Evolutionary conservation across 2,888 invertebrate genomes (phyloP), one percentile per base, ranked within the genome.

Genomic region (Gastracanthus pulcherrimus): DNA sequence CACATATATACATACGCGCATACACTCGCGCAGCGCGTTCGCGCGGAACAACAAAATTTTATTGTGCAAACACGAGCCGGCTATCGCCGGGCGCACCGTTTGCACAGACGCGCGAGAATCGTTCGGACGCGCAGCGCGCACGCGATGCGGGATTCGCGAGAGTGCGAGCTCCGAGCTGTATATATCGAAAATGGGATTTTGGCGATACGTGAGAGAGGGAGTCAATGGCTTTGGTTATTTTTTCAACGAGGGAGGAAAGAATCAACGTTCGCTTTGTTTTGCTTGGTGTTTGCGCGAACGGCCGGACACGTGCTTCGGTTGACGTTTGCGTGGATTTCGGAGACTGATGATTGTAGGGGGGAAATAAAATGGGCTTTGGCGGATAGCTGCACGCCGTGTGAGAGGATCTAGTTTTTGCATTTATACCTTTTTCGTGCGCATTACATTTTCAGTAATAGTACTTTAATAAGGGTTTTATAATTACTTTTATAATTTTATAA

Each of bases 1-100:
- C n/a, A n/a, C n/a, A n/a, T n/a, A n/a, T n/a, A n/a, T n/a, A n/a
- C n/a, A n/a, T n/a, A n/a, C n/a, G n/a, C n/a, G n/a, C n/a, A n/a
- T n/a, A 9, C 88, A 88, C 89, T 86, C 86, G 84, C 41, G n/a
- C n/a, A n/a, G n/a, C n/a, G n/a, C n/a, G n/a, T n/a, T 80, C 85
- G 83, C 85, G 84, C 86, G 84, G 84, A 86, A 85, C 86, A 87
- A 88, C 88, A 86, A 90, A 90, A 90, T 89, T 88, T 89, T 86
- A 87, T 88, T 88, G 85, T 83, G 76, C 74, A 83, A 86, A 81
- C 16, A 60, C 41, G 45, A n/a, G 45, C 26, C 38, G 66, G 58
- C 62, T 71, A 60, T 60, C 79, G 67, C 7, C 16, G 48, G 5
- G 26, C 29, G 16, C 66, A 38, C 48, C 66, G 80, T 71, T 72